A percentile compares a stretch with the other conserved stretches of the same genome.
Conservation (phyloP, 2,113 vertebrate genomes). For the Tragelaphus imberbis region DNA sequence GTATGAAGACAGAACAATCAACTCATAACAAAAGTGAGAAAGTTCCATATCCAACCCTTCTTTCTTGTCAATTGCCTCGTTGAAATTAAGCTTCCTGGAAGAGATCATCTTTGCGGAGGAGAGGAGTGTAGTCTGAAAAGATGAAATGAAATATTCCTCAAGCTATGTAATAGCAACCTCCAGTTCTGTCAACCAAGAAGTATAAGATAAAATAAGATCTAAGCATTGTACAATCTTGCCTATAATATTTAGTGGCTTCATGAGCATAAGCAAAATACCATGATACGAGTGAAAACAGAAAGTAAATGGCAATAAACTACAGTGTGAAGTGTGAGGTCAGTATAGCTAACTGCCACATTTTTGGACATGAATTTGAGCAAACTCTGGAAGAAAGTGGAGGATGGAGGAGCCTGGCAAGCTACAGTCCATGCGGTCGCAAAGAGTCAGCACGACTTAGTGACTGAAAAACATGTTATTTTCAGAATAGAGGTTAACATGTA, state of each 20-base stretch:
- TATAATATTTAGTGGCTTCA: background rate
- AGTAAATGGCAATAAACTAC: background rate
- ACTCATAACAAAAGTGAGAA: background rate
- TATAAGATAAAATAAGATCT: background rate
- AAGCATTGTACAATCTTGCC: background rate
- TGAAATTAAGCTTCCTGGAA: background rate
- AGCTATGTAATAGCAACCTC: background rate
- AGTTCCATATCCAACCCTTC: background rate
- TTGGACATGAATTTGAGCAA: background rate
- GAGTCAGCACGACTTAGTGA: background rate
- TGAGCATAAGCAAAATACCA: background rate
- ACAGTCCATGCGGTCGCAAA: background rate
- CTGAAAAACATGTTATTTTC: background rate
- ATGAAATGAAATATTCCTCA: background rate
- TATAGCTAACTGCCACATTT: background rate
- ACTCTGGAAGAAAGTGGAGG: background rate
- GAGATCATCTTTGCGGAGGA: background rate
- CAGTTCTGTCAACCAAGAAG: background rate
- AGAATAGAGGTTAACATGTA: background rate
- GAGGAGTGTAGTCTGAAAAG: background rate
- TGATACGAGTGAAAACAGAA: background rate
- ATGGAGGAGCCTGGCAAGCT: background rate
- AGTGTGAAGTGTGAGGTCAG: background rate
- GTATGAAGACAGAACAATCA: background rate
- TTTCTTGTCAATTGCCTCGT: background rate